Base-by-base conservation (phyloP, 2,113 vertebrate species). In the Bagarius yarrelli region DNA sequence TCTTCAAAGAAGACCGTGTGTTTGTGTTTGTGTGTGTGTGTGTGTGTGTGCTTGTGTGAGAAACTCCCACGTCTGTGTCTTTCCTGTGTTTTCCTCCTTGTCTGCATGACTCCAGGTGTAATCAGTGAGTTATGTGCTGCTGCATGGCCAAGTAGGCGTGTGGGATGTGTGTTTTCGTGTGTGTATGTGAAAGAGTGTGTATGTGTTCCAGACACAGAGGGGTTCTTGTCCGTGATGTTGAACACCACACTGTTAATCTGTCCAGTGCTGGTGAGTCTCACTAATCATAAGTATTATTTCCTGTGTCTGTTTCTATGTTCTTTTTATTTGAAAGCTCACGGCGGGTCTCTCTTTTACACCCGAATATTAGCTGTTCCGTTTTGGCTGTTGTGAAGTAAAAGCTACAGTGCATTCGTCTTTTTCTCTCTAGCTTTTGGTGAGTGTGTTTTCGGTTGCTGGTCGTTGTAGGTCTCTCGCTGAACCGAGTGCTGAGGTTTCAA, bases 91-190 rank as follows among this genome's bases (percentile, higher is more conserved):
- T 89, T 67, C 89, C 87, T 90, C 92, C 86, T 92, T 81, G 83
- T 90, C 87, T 91, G 91, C 91, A 91, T 89, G 90, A 89, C 87
- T 90, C 89, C 90, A 90, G 89, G 85, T 92, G 88, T 89, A 90
- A 85, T 86, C 85, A 81, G 73, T 90, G 88, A 88, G 88, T 83
- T 92, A 90, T 91, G 90, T 90, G 89, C 92, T 90, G 89, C 87
- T 93, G 95, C 95, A 96, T 96, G 95, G 89, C 92, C 91, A 85
- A 83, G 89, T 83, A 84, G 80, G 80, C 19, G 34, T 82, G 81
- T 84, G 61, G 85, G 85, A 85, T 73, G 60, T 27, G 81, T 72
- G 82, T 5, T 27, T 56, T 77, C 79, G 64, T 84, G 89, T 82
- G 85, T 82, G 81, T 23, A 40, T 76, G 79, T 81, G 73, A 76